These are phyloP conservation scores for Xylocopa sonorina DNA, from an alignment of 1,140 invertebrate species.

Conservation along the genomic window DNA sequence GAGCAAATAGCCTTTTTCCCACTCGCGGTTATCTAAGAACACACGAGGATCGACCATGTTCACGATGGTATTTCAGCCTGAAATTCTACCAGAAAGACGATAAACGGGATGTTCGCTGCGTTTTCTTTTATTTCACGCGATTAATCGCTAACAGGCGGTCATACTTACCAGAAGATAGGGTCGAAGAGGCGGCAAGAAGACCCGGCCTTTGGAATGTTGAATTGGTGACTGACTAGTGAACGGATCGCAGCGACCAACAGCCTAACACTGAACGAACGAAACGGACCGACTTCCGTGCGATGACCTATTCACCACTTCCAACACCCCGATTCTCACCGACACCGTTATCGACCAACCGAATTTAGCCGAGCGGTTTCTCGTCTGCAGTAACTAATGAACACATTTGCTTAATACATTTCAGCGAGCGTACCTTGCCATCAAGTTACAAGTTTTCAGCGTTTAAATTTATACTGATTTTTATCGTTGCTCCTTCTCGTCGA, in stretches of 20 bases:
- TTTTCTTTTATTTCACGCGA: conserved; percentile 50
- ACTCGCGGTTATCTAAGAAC: neutral
- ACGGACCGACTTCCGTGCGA: conserved; percentile 64
- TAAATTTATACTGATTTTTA: neutral
- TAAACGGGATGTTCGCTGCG: too few species aligned
- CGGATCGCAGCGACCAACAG: conserved; percentile 39
- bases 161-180: conserved; percentile 86
- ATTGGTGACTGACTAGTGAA: conserved; percentile 81
- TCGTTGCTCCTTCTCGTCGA: neutral
- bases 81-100: neutral
- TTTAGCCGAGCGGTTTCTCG: conserved; percentile 69
- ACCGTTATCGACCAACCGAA: conserved; percentile 80
- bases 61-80: neutral
- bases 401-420: neutral
- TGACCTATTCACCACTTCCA: conserved; percentile 59
- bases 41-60: too few species aligned
- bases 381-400: conserved; percentile 34
- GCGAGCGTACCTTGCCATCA: accelerated
- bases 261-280: conserved; percentile 52
- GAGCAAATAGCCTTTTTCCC: neutral
- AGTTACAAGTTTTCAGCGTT: neutral
- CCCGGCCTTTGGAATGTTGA: conserved; percentile 86
- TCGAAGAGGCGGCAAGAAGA: conserved; percentile 81
- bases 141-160: conserved; percentile 19
- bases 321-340: conserved; percentile 43